Evolutionary conservation across 2,797 vertebrate species (phyloP), one percentile per base, ranked within the genome.

Genomic region (Chaetophractus vellerosus): DNA sequence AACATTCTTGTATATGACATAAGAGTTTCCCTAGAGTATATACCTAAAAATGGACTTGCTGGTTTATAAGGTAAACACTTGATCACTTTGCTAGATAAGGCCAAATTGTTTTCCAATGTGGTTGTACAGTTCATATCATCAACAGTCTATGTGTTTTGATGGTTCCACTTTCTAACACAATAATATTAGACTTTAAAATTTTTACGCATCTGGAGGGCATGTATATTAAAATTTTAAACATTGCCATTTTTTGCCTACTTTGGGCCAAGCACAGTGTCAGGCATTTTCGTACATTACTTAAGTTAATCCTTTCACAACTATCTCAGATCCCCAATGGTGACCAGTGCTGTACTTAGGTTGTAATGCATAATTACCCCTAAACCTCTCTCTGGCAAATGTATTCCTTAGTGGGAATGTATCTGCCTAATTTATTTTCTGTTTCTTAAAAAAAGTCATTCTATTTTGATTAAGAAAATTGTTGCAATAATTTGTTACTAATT

Each of bases 381-480:
- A 31, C 14, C 36, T 82, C 64, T 91, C 55, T 83, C 76, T 88
- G 12, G 72, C n/a, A 92, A 31, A 64, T 82, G 55, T 89, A 72
- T 82, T 93, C 26, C 41, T 90, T 75, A 74, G 33, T 74, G 41
- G 28, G 48, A 41, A 9, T 66, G 23, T 75, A 76, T 71, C 69
- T 90, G 38, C 55, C 31, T 59, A 87, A 87, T 79, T 69, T 92
- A 84, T 76, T 69, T 90, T 14, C 52, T 90, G 11, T 57, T 82
- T 72, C 36, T 69, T 88, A 19, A 74, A 88, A 74, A 48, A 61
- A 45, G 24, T 24, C 9, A 28, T 63, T 83, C 36, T 41, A 71
- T 82, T 93, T 48, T 88, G 81, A 64, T n/a, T 69, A 90, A 92
- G 5, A 94, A 94, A 89, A 55, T 41, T 76, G 52, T 88, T 55